Evolutionary conservation across 2,113 vertebrate genomes (phyloP).

Genomic region (Lepus europaeus): DNA sequence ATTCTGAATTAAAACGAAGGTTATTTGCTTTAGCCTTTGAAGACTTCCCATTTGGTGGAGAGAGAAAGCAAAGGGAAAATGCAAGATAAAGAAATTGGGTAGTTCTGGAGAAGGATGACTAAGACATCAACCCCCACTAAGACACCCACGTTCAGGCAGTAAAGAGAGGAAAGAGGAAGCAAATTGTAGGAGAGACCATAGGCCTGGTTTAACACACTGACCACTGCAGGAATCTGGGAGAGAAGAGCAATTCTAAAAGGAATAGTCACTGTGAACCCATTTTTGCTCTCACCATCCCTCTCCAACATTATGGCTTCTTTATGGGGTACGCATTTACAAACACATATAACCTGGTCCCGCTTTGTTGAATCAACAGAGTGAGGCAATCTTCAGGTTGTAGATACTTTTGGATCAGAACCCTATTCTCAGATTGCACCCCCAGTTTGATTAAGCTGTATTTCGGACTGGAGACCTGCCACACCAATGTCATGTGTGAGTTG

Average conservation of each 20-base stretch:
- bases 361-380: neutral
- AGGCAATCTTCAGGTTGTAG: neutral
- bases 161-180: neutral
- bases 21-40: neutral
- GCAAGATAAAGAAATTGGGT: neutral
- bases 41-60: neutral
- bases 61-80: neutral
- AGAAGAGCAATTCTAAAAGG: neutral
- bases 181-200: neutral
- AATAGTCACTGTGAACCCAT: neutral
- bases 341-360: neutral
- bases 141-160: neutral
- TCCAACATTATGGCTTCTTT: neutral
- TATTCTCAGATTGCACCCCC: neutral
- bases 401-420: neutral
- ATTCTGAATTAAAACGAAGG: neutral
- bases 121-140: neutral
- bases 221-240: neutral
- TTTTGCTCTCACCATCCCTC: neutral
- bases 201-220: neutral
- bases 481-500: neutral
- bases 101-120: neutral
- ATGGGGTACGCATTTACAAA: neutral
- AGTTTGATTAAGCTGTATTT: neutral
- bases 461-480: neutral